Base-by-base conservation (phyloP, 2,797 vertebrate species). In the Acipenser transmontanus region DNA sequence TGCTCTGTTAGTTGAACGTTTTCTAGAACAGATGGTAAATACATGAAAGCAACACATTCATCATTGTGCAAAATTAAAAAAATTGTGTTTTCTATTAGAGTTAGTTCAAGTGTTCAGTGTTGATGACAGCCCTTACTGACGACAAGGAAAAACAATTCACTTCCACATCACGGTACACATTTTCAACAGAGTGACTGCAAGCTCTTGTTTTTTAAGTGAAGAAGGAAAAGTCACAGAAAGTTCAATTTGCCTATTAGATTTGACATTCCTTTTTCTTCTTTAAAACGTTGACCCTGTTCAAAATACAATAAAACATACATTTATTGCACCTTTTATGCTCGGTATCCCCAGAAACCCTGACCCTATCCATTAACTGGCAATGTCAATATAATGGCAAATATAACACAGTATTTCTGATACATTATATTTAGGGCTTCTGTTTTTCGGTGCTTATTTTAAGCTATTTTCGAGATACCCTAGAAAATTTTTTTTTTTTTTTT, bases 31-130 rank as follows among this genome's bases (percentile, higher is more conserved):
- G 63, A 70, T 56, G 66, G n/a, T 57, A 13, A 11, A 9, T 51
- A 66, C 65, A 70, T 63, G 65, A 66, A 66, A 70, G 69, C 61
- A 12, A 56, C 61, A 52, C 69, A 70, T 70, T 70, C 69, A 63
- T 66, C 65, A 52, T 48, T 62, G 52, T 50, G 54, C 52, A 49
- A 59, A 60, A 61, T 14, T 20, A 66, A 66, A 34, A 66, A 66
- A 66, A 14, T 50, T 17, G 51, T 14, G 51, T 11, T 51, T 69
- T 54, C 68, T 61, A n/a, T 61, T 59, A 50, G 68, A 61, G 60
- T 61, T 56, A 57, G 51, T 60, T 51, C 34, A 51, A 54, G 60
- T 62, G 59, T 52, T 66, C 59, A 62, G 62, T 66, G 68, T 64
- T 60, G 54, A 47, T 66, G 60, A 70, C 64, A 66, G 64, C 17